phyloP scores from a whole-genome alignment of 1,140 invertebrate species.

The Acromyrmex charruanus region DNA sequence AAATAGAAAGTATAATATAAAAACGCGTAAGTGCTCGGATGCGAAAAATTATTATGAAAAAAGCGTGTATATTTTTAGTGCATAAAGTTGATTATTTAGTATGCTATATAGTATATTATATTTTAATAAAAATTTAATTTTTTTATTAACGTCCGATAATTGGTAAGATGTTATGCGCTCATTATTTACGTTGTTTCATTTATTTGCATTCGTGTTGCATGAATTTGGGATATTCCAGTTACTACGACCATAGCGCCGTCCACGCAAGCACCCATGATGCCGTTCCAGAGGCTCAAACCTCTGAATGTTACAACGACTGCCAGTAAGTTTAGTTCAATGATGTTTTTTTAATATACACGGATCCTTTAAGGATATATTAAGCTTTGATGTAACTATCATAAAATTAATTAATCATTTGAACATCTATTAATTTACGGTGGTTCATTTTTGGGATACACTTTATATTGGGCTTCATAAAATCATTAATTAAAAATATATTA shows the following conservation, averaged over 20 bases:
- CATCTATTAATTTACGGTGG: neutral
- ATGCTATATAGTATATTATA: neutral
- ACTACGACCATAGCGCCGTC: conserved; percentile 84
- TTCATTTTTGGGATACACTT: conserved; percentile 12
- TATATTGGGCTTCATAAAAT: neutral
- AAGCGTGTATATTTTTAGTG: conserved; percentile 3
- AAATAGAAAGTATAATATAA: conserved; percentile 4
- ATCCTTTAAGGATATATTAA: neutral
- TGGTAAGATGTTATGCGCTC: conserved; percentile 71
- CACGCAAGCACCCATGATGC: conserved; percentile 80
- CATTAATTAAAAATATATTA: conserved; percentile 31
- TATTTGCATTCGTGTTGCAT: conserved; percentile 86
- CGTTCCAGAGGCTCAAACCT: conserved; percentile 82
- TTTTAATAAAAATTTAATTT: neutral
- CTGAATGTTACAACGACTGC: conserved; percentile 76
- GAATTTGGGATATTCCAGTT: conserved; percentile 85
- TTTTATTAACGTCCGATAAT: neutral
- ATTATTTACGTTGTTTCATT: conserved; percentile 74
- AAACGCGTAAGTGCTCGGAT: neutral
- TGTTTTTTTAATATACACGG: neutral
- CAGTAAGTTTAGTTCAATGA: conserved; percentile 80
- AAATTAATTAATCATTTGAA: conserved; percentile 15
- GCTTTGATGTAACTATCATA: neutral
- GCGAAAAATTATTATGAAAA: neutral
- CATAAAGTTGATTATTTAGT: neutral